A percentile compares a stretch with the other conserved stretches of the same genome.
These are phyloP conservation scores for Centropus bengalensis DNA, from an alignment of 2,113 vertebrate genomes.

Conservation along the genomic window DNA sequence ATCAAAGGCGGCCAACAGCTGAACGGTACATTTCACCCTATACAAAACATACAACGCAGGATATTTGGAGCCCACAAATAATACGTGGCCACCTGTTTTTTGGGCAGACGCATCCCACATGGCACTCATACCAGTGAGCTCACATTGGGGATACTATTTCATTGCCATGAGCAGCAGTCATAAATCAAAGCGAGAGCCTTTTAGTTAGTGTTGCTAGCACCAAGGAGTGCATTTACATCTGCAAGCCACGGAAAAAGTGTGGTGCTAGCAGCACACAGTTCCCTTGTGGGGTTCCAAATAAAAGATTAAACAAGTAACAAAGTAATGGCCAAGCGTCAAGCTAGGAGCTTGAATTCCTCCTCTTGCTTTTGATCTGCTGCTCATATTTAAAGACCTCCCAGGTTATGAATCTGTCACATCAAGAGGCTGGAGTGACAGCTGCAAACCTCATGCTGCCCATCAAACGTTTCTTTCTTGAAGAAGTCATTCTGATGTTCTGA, in stretches of 20 bases:
- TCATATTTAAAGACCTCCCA: conserved; percentile 28
- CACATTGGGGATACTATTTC: background rate
- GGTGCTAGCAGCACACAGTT: background rate
- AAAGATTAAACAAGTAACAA: background rate
- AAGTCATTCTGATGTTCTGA: background rate
- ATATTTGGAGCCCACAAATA: background rate
- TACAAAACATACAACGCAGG: background rate
- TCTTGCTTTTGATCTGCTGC: conserved; percentile 18
- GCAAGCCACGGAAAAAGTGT: background rate
- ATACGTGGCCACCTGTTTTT: conserved; percentile 62
- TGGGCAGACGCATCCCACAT: background rate
- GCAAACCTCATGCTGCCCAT: background rate
- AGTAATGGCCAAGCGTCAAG: background rate
- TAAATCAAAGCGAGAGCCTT: conserved; percentile 41
- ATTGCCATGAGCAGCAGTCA: background rate
- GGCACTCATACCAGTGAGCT: background rate
- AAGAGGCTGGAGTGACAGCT: conserved; percentile 29
- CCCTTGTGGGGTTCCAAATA: background rate
- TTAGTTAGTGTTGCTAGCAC: conserved; percentile 12
- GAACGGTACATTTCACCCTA: background rate
- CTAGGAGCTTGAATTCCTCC: background rate
- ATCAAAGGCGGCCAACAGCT: conserved; percentile 67
- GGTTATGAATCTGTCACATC: background rate
- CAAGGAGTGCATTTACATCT: background rate
- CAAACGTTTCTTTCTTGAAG: background rate